Conservation (phyloP, 1,140 invertebrate genomes). For the Latrodectus geometricus region DNA sequence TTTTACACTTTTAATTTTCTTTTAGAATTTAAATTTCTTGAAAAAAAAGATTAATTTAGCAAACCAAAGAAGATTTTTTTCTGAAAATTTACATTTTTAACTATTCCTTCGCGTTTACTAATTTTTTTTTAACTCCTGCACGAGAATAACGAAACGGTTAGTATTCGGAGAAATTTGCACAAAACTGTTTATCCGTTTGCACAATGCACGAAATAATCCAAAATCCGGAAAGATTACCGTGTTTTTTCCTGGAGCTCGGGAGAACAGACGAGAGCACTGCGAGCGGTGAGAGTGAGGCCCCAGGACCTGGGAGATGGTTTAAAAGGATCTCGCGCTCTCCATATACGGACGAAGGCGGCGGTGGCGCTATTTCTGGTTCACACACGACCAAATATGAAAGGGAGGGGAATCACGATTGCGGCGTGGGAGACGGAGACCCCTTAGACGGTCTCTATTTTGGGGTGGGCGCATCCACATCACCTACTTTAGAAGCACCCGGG, state of each 20-base stretch:
- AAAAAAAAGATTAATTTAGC: too few relatives aligned
- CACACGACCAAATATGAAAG: slow-evolving; percentile 55
- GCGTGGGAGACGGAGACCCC: slow-evolving; percentile 34
- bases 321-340: slow-evolving; percentile 21
- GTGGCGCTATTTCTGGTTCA: slow-evolving; percentile 41
- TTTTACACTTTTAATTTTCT: too few relatives aligned
- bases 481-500: slow-evolving; percentile 50
- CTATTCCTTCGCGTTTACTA: too few relatives aligned
- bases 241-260: slow-evolving; percentile 3
- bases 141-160: too few relatives aligned
- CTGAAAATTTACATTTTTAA: too few relatives aligned
- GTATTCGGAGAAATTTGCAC: too few relatives aligned
- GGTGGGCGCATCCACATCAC: slow-evolving; percentile 25
- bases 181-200: too few relatives aligned
- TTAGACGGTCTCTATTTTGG: slow-evolving; percentile 39
- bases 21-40: too few relatives aligned
- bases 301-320: slow-evolving; percentile 4
- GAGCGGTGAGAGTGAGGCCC: slow-evolving; percentile 25
- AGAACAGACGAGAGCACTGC: slow-evolving; percentile 23
- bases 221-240: not conserved
- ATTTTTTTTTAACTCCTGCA: too few relatives aligned
- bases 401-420: not conserved
- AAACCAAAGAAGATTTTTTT: too few relatives aligned
- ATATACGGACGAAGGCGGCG: slow-evolving; percentile 52
- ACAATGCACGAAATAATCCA: too few relatives aligned